Conservation (phyloP, 2,797 vertebrate species). For the Rallus crepitans region DNA sequence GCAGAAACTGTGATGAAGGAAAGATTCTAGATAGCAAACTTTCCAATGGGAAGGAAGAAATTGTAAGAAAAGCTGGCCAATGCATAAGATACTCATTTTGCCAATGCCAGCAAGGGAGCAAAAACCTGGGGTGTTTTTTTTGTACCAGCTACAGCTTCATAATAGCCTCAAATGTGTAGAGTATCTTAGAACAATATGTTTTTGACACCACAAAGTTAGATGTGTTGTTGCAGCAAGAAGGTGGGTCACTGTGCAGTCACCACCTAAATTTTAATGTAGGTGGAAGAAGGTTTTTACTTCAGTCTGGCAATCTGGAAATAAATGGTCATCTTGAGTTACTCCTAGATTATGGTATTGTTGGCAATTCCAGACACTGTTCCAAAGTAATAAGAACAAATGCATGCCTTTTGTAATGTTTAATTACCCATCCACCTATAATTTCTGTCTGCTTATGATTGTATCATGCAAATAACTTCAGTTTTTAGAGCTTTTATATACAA, state of each 20-base stretch:
- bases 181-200: not conserved
- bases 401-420: not conserved
- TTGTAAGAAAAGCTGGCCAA: not conserved
- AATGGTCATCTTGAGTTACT: not conserved
- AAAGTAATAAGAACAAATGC: not conserved
- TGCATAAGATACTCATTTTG: too few relatives aligned
- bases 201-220: not conserved
- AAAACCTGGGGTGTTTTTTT: too few relatives aligned
- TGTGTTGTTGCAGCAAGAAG: not conserved
- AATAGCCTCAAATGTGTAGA: not conserved
- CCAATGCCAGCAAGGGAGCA: too few relatives aligned
- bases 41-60: not conserved
- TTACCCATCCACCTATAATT: not conserved
- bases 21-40: not conserved
- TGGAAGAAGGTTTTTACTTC: not conserved
- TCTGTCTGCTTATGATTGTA: not conserved
- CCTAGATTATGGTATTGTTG: not conserved
- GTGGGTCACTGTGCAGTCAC: not conserved
- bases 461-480: not conserved
- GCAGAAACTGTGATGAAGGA: not conserved
- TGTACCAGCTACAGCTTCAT: not conserved
- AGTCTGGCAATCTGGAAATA: not conserved
- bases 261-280: not conserved
- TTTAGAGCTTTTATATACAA: not conserved
- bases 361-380: not conserved